Evolutionary conservation across 2,888 invertebrate species (phyloP).

Genomic region (Drosophila paranaensis): DNA sequence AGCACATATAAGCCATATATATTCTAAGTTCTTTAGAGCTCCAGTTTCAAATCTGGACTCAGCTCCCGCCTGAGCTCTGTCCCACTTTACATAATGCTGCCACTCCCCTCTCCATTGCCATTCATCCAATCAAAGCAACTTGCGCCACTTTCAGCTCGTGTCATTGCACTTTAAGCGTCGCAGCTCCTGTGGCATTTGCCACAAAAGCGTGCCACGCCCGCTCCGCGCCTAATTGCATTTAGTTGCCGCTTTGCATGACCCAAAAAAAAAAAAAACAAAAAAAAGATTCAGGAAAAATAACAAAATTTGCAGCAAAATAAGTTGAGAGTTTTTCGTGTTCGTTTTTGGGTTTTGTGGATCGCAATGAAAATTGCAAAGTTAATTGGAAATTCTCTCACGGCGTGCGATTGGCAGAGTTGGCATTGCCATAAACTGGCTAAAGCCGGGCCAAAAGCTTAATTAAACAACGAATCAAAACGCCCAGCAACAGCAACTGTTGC

Average conservation of each 20-base stretch:
- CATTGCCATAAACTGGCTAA: constrained; percentile 59
- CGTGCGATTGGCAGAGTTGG: constrained; percentile 44
- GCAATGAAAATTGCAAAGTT: constrained; percentile 54
- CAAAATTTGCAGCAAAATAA: constrained; percentile 25
- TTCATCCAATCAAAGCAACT: background rate
- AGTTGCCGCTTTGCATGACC: constrained; percentile 40
- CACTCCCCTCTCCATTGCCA: background rate
- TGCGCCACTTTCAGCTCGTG: constrained; percentile 20
- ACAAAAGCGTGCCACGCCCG: constrained; percentile 64
- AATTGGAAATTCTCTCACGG: constrained; percentile 79
- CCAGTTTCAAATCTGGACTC: background rate
- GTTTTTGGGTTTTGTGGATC: constrained; percentile 19
- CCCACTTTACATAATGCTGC: background rate
- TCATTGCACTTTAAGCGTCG: constrained; percentile 31
- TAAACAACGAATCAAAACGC: constrained; percentile 65
- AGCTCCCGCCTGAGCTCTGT: too few relatives aligned
- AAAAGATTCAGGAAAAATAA: too few relatives aligned
- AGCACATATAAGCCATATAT: too few relatives aligned
- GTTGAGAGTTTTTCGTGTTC: constrained; percentile 18
- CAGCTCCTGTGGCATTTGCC: constrained; percentile 41
- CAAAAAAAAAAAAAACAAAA: constrained; percentile 39
- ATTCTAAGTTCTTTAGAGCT: background rate
- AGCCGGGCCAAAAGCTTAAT: constrained; percentile 62
- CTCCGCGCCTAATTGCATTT: constrained; percentile 64
- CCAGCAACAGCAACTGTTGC: constrained; percentile 33